Evolutionary conservation across 2,797 vertebrate genomes (phyloP).

Genomic region (Liparis tanakae): DNA sequence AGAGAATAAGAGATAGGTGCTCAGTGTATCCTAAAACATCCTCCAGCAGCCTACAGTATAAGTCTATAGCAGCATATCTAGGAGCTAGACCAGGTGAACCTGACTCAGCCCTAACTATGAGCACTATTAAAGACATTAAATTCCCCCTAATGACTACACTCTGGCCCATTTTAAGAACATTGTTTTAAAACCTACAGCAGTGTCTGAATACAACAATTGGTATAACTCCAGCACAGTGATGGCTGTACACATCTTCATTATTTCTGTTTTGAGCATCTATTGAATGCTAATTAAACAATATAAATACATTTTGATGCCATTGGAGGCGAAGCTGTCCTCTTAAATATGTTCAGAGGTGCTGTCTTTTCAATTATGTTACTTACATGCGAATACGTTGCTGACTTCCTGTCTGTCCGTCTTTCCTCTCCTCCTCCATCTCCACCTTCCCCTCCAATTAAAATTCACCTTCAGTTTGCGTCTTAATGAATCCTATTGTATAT

Average conservation of each 20-base stretch:
- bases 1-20: too few relatives aligned
- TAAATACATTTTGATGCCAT: background rate
- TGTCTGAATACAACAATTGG: background rate
- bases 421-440: background rate
- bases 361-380: background rate
- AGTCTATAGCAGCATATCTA: too few relatives aligned
- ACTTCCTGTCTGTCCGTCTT: conserved; percentile 4
- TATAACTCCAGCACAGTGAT: background rate
- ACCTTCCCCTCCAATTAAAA: background rate
- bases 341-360: background rate
- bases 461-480: conserved; percentile 1
- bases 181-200: background rate
- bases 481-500: background rate
- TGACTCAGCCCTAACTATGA: too few relatives aligned
- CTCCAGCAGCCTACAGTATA: too few relatives aligned
- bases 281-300: background rate
- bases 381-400: background rate
- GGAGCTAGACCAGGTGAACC: too few relatives aligned
- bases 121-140: too few relatives aligned
- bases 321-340: background rate
- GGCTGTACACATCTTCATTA: background rate
- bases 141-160: background rate
- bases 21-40: too few relatives aligned
- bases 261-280: background rate
- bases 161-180: background rate